Evolutionary conservation across 2,113 vertebrate genomes (phyloP).

Genomic region (Eptesicus fuscus): DNA sequence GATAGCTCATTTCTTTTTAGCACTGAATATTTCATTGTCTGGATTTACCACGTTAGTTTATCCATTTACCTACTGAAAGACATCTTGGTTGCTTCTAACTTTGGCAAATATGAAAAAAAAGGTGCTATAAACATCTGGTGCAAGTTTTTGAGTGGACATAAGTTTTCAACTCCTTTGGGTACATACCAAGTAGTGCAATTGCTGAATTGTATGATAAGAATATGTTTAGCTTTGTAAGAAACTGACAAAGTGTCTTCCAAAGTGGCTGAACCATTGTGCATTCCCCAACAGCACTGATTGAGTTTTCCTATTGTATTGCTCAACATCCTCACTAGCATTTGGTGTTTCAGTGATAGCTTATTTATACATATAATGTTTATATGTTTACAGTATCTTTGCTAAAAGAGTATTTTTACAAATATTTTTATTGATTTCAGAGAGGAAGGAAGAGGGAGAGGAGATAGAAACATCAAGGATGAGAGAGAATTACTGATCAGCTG

Average conservation of each 20-base stretch:
- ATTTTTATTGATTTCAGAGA: too few relatives aligned
- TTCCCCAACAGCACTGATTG: not conserved
- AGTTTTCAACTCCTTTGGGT: not conserved
- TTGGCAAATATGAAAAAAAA: not conserved
- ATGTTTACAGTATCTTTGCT: not conserved
- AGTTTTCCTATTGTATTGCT: not conserved
- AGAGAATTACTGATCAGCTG: too few relatives aligned
- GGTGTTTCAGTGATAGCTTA: not conserved
- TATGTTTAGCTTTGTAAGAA: slow-evolving; percentile 4
- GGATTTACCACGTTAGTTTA: not conserved
- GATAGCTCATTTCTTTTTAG: not conserved
- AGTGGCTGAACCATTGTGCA: not conserved
- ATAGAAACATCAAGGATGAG: too few relatives aligned
- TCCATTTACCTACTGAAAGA: not conserved
- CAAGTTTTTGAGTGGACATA: not conserved
- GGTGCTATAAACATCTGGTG: not conserved
- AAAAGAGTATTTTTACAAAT: not conserved
- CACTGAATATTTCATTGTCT: not conserved
- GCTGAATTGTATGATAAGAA: not conserved
- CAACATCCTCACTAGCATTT: not conserved
- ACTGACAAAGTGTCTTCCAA: not conserved
- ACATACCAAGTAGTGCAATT: not conserved
- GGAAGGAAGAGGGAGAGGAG: too few relatives aligned
- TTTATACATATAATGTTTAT: slow-evolving; percentile 3
- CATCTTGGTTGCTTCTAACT: slow-evolving; percentile 5